Conservation (phyloP, 1,140 invertebrate species). For the Goniozus legneri region DNA sequence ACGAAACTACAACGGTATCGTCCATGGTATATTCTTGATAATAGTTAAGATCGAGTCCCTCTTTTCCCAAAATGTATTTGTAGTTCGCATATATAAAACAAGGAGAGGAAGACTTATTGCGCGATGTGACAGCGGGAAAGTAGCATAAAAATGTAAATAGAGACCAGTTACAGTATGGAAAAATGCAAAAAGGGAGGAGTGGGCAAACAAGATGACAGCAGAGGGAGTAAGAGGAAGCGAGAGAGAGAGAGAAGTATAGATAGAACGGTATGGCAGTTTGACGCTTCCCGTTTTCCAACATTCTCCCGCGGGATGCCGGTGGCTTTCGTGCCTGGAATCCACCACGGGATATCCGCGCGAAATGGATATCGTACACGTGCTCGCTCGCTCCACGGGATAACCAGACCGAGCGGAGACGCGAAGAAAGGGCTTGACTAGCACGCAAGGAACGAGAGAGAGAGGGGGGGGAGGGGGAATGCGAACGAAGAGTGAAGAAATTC, state of each 20-base stretch:
- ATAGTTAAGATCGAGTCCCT: no score
- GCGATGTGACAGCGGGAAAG: no score
- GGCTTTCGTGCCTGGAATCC: slow-evolving; percentile 38
- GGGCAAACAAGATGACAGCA: not conserved
- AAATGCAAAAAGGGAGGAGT: slow-evolving; percentile 3
- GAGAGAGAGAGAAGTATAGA: not conserved
- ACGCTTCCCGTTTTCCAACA: slow-evolving; percentile 41
- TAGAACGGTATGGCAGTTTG: slow-evolving; percentile 24
- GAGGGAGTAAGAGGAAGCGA: no score
- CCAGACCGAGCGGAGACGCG: slow-evolving; percentile 12
- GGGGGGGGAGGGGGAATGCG: slow-evolving; percentile 3
- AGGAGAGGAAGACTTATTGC: no score
- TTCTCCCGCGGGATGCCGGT: slow-evolving; percentile 37
- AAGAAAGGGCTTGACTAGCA: slow-evolving; percentile 1
- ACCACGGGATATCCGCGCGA: slow-evolving; percentile 34
- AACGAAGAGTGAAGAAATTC: slow-evolving; percentile 14
- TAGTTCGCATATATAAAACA: no score
- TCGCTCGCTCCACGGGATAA: slow-evolving; percentile 23
- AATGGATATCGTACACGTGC: slow-evolving; percentile 39
- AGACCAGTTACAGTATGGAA: no score
- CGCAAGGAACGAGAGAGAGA: not conserved
- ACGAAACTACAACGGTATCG: no score
- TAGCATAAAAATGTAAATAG: no score
- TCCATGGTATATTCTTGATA: no score
- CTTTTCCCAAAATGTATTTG: no score